Evolutionary conservation across 2,797 vertebrate species (phyloP).

Genomic region (Forpus xanthops): DNA sequence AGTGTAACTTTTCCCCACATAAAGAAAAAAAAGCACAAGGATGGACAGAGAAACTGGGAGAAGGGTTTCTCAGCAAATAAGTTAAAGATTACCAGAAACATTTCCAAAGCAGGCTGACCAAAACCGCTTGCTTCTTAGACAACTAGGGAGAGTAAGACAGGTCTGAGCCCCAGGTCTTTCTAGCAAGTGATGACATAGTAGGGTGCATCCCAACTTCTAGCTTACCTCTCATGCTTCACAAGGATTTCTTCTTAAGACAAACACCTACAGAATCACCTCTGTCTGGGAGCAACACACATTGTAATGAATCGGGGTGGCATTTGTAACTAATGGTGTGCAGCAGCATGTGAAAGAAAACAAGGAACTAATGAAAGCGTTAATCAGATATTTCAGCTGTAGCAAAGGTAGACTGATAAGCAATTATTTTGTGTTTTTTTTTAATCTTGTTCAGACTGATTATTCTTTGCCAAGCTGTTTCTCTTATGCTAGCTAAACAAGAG

Average conservation of each 20-base stretch:
- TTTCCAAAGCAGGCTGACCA: neutral
- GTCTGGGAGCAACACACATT: accelerated
- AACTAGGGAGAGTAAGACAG: neutral
- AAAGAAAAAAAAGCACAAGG: neutral
- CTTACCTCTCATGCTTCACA: neutral
- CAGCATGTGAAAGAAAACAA: neutral
- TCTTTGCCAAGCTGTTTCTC: neutral
- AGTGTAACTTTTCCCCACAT: neutral
- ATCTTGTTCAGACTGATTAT: neutral
- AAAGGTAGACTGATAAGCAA: neutral
- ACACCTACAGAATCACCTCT: neutral
- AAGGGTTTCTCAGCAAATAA: neutral
- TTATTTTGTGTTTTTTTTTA: neutral
- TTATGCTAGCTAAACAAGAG: neutral
- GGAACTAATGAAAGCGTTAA: neutral
- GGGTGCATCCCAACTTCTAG: neutral
- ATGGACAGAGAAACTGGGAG: neutral
- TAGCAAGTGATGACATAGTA: neutral
- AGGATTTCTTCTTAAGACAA: neutral
- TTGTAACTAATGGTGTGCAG: neutral
- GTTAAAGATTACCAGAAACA: neutral
- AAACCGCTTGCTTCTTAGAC: neutral
- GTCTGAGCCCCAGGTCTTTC: neutral
- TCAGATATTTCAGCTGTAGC: neutral
- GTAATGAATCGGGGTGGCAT: neutral